Conservation (phyloP, 1,140 invertebrate genomes). For the Diploscapter pachys region DNA sequence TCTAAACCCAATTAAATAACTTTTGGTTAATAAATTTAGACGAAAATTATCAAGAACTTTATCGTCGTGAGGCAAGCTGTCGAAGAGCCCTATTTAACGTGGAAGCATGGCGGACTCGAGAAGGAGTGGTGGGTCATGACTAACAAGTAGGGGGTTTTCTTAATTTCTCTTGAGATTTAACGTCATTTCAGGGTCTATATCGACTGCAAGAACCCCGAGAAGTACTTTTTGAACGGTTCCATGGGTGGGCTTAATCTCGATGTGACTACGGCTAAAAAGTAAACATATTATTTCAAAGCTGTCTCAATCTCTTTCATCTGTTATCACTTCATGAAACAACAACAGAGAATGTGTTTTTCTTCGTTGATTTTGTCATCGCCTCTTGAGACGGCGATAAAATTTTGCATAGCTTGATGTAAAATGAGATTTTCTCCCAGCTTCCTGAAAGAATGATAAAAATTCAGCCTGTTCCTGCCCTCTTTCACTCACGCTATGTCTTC, state of each 20-base stretch:
- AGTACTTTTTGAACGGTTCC: conserved; percentile 31
- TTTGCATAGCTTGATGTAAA: conserved; percentile 21
- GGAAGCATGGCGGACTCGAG: conserved; percentile 39
- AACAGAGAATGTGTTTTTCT: background rate
- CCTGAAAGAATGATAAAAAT: background rate
- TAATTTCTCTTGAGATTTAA: conserved; percentile 19
- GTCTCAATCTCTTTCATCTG: conserved; percentile 30
- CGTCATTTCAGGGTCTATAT: conserved; percentile 32
- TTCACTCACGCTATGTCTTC: no score
- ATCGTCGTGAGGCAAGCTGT: conserved; percentile 35
- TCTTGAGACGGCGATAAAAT: conserved; percentile 34
- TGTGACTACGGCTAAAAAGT: conserved; percentile 34
- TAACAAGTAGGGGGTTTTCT: conserved; percentile 18
- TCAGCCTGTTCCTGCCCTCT: background rate
- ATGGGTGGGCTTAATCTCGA: conserved; percentile 33
- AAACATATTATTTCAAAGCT: conserved; percentile 20
- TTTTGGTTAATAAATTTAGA: conserved; percentile 3
- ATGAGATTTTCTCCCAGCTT: no score
- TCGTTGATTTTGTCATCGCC: conserved; percentile 23
- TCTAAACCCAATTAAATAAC: background rate
- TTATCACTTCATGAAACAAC: background rate
- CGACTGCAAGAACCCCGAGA: conserved; percentile 29
- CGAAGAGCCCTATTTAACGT: conserved; percentile 41
- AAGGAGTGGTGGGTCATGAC: conserved; percentile 43
- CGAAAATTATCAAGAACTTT: conserved; percentile 38